Evolutionary conservation across 2,797 vertebrate species (phyloP), one percentile per base, ranked within the genome.

Genomic region (Bovichtus variegatus): DNA sequence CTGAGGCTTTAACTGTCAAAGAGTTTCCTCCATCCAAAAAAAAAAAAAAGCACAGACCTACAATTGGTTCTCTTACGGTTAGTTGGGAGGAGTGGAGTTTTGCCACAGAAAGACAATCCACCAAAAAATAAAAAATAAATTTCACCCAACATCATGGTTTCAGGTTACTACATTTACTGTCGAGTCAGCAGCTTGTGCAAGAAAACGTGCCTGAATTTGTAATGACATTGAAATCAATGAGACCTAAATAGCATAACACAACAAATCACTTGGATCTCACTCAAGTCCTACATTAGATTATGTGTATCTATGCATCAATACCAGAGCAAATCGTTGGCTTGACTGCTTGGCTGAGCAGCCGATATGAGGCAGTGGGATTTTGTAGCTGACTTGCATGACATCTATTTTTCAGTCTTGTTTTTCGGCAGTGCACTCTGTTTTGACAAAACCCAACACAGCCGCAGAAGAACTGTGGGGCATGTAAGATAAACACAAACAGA

Each of bases 171-270:
- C 31, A 6, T 76, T 74, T 55, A 67, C 55, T 57, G 54, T 40
- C 0, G 12, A 80, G 60, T 79, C 67, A 84, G 77, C 61, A 79
- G 57, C 34, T 36, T 38, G 54, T 47, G 34, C 51, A 36, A 12
- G 54, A 74, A 83, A 79, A 72, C 27, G 18, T 66, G 76, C 55
- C 46, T 23, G 49, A 73, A 69, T 59, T 70, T 43, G 15, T 58
- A 81, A 79, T 55, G 49, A 10, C 12, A 57, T 19, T 11, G 38
- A 72, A 83, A 88, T 90, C 77, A 74, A 87, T 80, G 49, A 55
- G 16, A 69, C 49, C 27, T 47, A 46, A 10, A 66, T 6, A 38
- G 65, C 36, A 31, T 46, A 82, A 55, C 71, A 62, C 51, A 64
- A 80, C 68, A 72, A 71, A 81, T 64, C 38, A 55, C 50, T 65